These are phyloP conservation scores for Lysandra bellargus DNA, from an alignment of 2,888 invertebrate species.

Conservation along the genomic window DNA sequence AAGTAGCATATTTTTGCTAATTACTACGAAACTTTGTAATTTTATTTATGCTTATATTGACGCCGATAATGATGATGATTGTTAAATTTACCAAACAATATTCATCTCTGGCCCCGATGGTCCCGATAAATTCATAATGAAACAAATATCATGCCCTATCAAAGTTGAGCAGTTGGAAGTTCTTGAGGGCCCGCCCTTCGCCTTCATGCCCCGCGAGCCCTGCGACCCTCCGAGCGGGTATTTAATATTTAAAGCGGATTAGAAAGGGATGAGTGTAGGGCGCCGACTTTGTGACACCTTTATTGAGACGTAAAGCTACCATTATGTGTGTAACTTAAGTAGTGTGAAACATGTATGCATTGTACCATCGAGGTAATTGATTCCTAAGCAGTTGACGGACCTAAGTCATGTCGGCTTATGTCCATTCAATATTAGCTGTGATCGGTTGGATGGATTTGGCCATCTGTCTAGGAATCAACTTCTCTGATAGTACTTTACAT, in stretches of 20 bases:
- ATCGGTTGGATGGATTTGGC: too few relatives aligned
- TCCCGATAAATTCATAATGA: not conserved
- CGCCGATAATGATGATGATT: not conserved
- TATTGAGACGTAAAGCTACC: not conserved
- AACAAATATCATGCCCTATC: constrained; percentile 8
- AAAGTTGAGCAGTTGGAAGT: not conserved
- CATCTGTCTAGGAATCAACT: too few relatives aligned
- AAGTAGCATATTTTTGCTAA: too few relatives aligned
- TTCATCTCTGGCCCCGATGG: not conserved
- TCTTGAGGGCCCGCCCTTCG: constrained; percentile 5
- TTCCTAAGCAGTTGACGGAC: too few relatives aligned
- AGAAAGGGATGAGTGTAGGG: not conserved
- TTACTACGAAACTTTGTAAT: too few relatives aligned
- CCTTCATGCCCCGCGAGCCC: constrained; percentile 2
- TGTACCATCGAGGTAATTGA: too few relatives aligned
- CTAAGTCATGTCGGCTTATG: too few relatives aligned
- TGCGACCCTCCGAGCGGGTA: not conserved
- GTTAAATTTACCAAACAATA: not conserved
- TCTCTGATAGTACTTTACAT: too few relatives aligned
- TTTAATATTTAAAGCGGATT: constrained; percentile 26
- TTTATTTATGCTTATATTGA: too few relatives aligned
- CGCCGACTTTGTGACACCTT: not conserved
- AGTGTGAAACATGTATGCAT: not conserved
- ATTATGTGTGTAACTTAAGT: not conserved
- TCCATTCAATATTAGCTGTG: too few relatives aligned